Evolutionary conservation across 2,888 invertebrate genomes (phyloP), one percentile per base, ranked within the genome.

Genomic region (Drosophila kanekoi): DNA sequence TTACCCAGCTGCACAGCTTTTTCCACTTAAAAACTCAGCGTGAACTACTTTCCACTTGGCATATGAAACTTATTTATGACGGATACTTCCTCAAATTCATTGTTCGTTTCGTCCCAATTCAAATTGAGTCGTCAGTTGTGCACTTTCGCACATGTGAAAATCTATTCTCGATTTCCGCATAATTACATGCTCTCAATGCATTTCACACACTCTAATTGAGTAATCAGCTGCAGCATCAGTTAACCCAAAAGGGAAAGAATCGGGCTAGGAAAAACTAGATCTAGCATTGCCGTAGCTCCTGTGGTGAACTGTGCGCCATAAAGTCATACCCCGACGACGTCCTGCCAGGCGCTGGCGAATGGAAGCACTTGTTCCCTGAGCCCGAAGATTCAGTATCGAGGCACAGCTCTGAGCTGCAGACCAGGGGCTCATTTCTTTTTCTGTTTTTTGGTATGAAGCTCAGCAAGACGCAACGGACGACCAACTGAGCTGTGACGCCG

Each of bases 401-500:
- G 52, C 43, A 37, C 14, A 44, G 49, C 48, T 68, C 47, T 9
- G 20, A 43, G 51, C 43, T 45, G 28, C 40, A 48, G 67, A 49
- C 56, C 43, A 67, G 49, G 52, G 61, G 69, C 56, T 49, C 62
- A 53, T 37, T 58, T 59, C 18, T 28, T 20, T 10, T 35, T n/a
- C n/a, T n/a, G n/a, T n/a, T 28, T n/a, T 49, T 51, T 53, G 28
- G 28, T 28, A 44, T 63, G 58, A 79, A 65, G 77, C 86, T 69
- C 83, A 84, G 86, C 77, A 69, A 79, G 86, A 48, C 62, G 62
- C 71, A 58, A 49, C 51, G 56, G 80, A 71, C 78, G 67, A 71
- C 86, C 88, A 82, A 84, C 88, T 83, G 83, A 83, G 83, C 83
- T 78, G 88, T 88, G 83, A 86, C 88, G 86, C 71, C 71, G 81